Base-by-base conservation (phyloP, 2,888 invertebrate species). In the Drosophila nr. medialis region DNA sequence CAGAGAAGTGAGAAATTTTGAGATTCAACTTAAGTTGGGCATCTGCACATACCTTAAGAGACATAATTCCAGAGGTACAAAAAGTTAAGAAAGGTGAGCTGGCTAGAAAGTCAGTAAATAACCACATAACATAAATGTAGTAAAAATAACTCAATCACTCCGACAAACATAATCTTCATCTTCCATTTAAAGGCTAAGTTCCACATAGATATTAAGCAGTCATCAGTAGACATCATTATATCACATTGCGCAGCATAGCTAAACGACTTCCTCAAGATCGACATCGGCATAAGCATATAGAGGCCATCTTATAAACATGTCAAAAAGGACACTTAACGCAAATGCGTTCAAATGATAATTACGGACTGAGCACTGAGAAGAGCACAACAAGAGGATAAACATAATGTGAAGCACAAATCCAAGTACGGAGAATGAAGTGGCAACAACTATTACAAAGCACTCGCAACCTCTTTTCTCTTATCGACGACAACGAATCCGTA, bases 261-360 rank as follows among this genome's bases (percentile, higher is more conserved):
- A 51, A 64, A 58, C 21, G 53, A 59, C 40, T 51, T 62, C 18
- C 24, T 64, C 40, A 38, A 50, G 42, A 63, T 67, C 68, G 45
- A 54, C 59, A 69, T 49, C 54, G 48, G 54, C 60, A 63, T 64
- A 64, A 66, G 56, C 79, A 66, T 69, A 63, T 60, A 60, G 55
- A 69, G 60, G 73, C 77, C 80, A 87, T 89, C 77, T 77, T 80
- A 91, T 91, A 89, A 89, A 91, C 67, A 89, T 91, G 86, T 89
- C 89, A 91, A 87, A 89, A 89, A 83, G 88, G 70, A 87, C 90
- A 87, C 89, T 87, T 90, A 89, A 78, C 72, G 68, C 83, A 85
- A 87, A 89, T 84, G 90, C 89, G 71, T 75, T 89, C 81, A 87
- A 86, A 87, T 85, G 90, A 90, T 87, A 87, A 90, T 90, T 90